A percentile compares a stretch with the other conserved stretches of the same genome.
phyloP scores from a whole-genome alignment of 1,140 invertebrate species.

The Trichonephila clavipes region DNA sequence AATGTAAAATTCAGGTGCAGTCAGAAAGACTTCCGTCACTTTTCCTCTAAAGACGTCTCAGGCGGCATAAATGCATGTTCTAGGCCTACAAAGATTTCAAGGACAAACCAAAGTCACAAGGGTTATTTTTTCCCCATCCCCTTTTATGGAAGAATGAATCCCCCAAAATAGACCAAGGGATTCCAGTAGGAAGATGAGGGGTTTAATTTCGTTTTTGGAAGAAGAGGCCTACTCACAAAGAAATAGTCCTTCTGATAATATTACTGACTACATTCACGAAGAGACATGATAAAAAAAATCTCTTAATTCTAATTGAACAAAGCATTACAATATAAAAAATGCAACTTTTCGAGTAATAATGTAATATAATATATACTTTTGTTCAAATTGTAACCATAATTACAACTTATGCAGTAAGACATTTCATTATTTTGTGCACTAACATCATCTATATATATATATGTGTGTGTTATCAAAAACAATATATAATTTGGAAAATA shows the following conservation, averaged over 20 bases:
- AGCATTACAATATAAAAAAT: no score
- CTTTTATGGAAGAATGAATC: slow-evolving; percentile 34
- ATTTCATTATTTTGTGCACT: no score
- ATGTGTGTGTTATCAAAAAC: no score
- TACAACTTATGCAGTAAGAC: no score
- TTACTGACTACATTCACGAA: no score
- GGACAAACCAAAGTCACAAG: slow-evolving; percentile 62
- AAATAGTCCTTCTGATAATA: background rate
- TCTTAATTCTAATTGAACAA: no score
- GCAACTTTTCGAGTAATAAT: no score
- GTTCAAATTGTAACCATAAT: no score
- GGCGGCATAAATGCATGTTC: slow-evolving; percentile 40
- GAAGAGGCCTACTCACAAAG: background rate
- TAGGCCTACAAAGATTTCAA: slow-evolving; percentile 67
- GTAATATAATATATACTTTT: no score
- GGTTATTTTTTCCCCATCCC: slow-evolving; percentile 41
- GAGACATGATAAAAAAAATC: no score
- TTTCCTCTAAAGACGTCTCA: background rate
- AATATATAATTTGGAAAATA: no score
- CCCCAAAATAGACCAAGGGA: slow-evolving; percentile 19
- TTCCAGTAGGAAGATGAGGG: background rate
- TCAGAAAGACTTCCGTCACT: slow-evolving; percentile 27
- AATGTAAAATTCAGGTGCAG: background rate
- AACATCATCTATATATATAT: no score
- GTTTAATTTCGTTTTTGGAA: slow-evolving; percentile 41